Conservation (phyloP, 2,113 vertebrate species). For the cat (Felis catus) region DNA sequence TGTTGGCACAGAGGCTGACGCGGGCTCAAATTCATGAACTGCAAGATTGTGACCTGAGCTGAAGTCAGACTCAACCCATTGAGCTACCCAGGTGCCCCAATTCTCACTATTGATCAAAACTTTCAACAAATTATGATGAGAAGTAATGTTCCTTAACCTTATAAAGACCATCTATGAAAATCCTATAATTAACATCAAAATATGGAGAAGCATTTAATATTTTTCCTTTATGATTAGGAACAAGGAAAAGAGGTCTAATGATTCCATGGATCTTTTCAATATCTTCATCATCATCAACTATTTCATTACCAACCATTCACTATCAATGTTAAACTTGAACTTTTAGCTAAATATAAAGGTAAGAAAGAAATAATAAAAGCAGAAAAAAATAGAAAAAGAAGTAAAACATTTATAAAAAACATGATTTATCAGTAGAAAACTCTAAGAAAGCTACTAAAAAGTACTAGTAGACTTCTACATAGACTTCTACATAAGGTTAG, state of each 20-base stretch:
- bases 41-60: too few relatives aligned
- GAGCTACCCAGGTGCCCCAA: background rate
- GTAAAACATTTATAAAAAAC: background rate
- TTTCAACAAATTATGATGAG: background rate
- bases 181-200: background rate
- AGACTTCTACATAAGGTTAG: background rate
- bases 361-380: background rate
- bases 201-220: background rate
- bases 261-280: background rate
- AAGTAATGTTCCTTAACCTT: background rate
- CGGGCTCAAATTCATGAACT: too few relatives aligned
- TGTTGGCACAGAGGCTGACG: too few relatives aligned
- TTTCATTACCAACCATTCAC: background rate
- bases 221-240: background rate
- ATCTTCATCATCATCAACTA: background rate
- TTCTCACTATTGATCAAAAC: background rate
- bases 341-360: background rate
- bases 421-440: background rate
- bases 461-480: background rate
- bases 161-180: background rate
- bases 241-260: background rate
- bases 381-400: background rate
- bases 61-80: too few relatives aligned
- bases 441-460: background rate
- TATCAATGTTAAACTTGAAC: background rate